Conservation (phyloP, 2,888 invertebrate species). For the Drosophila diplacantha region DNA sequence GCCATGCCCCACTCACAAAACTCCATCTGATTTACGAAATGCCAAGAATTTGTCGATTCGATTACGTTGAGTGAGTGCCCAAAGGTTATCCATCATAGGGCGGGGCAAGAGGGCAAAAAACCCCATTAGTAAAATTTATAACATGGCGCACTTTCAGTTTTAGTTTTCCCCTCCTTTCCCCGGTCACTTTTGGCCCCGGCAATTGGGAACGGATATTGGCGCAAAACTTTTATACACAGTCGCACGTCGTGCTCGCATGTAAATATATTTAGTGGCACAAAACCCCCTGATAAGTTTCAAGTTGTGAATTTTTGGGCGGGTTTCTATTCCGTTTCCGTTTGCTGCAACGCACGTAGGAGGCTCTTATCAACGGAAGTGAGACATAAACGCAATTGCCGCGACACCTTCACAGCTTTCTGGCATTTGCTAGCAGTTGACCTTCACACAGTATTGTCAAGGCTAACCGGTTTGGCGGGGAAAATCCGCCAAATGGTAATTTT, state of each 20-base stretch:
- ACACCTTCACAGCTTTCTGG: background rate
- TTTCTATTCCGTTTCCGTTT: slow-evolving; percentile 30
- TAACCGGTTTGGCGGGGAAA: slow-evolving; percentile 4
- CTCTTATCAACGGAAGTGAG: slow-evolving; percentile 34
- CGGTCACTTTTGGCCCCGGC: slow-evolving; percentile 23
- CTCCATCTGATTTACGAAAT: slow-evolving; percentile 54
- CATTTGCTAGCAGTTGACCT: slow-evolving; percentile 17
- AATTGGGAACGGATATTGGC: slow-evolving; percentile 62
- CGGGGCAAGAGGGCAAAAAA: slow-evolving; percentile 4
- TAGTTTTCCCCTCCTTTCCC: slow-evolving; percentile 12
- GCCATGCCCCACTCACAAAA: slow-evolving; percentile 39
- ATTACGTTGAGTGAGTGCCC: slow-evolving; percentile 55
- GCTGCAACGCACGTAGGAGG: slow-evolving; percentile 19
- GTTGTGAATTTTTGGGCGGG: slow-evolving; percentile 7
- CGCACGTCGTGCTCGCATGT: slow-evolving; percentile 8
- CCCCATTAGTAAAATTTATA: slow-evolving; percentile 58
- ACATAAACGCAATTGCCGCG: slow-evolving; percentile 1
- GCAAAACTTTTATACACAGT: slow-evolving; percentile 34
- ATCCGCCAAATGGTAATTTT: slow-evolving; percentile 3
- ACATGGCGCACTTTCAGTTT: slow-evolving; percentile 54
- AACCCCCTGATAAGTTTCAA: slow-evolving; percentile 14
- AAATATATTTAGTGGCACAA: slow-evolving; percentile 1
- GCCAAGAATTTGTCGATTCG: slow-evolving; percentile 61
- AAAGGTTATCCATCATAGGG: slow-evolving; percentile 55
- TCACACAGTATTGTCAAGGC: slow-evolving; percentile 31